A percentile compares a stretch with the other conserved stretches of the same genome.
These are phyloP conservation scores for Cremastobaeus sp. DNA, from an alignment of 2,888 invertebrate species.

Conservation along the genomic window DNA sequence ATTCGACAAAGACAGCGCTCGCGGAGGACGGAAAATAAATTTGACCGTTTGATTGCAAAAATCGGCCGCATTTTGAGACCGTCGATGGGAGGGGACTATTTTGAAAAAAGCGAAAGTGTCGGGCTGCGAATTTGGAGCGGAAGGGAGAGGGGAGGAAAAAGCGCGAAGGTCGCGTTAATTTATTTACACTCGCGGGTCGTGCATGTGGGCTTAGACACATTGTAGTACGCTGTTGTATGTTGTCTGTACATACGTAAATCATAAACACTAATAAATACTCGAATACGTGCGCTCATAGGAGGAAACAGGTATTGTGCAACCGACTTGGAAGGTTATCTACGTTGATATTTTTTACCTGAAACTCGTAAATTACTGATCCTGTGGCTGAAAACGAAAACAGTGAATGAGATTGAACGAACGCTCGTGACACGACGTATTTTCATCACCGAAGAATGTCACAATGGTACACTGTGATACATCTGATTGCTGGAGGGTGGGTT, in stretches of 20 bases:
- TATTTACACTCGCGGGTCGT: background rate
- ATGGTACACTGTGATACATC: constrained; percentile 93
- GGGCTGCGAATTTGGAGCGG: too few species aligned
- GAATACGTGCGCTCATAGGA: constrained; percentile 39
- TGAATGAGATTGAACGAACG: constrained; percentile 37
- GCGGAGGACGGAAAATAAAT: too few species aligned
- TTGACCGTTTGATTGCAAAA: too few species aligned
- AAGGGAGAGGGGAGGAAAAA: too few species aligned
- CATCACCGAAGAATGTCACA: constrained; percentile 82
- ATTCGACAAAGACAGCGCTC: too few species aligned
- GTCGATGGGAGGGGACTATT: too few species aligned
- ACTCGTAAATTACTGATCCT: too few species aligned
- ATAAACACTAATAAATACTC: constrained; percentile 49
- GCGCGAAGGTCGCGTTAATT: too few species aligned
- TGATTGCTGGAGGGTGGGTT: constrained; percentile 96
- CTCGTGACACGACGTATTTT: constrained; percentile 63
- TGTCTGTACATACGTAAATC: too few species aligned
- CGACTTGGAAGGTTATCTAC: constrained; percentile 54
- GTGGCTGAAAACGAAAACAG: constrained; percentile 33
- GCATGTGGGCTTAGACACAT: too few species aligned
- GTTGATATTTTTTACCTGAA: constrained; percentile 49
- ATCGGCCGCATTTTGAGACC: too few species aligned
- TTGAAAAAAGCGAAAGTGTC: too few species aligned
- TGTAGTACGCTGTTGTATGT: background rate
- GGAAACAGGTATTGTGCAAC: constrained; percentile 54